Evolutionary conservation across 2,113 vertebrate species (phyloP).

Genomic region (Phalacrocorax pelagicus): DNA sequence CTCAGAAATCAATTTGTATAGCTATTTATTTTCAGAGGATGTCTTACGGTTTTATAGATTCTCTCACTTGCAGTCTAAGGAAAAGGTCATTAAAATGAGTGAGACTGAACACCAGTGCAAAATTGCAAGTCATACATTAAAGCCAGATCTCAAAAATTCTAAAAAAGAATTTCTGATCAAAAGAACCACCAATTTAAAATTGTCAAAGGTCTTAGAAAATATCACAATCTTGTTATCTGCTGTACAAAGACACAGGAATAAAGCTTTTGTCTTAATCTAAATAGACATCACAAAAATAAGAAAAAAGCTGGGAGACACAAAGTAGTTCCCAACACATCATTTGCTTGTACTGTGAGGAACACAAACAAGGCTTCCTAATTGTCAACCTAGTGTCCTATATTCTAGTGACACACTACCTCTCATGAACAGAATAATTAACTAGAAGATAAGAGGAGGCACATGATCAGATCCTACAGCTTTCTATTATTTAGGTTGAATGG

Average conservation of each 20-base stretch:
- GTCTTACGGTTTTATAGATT: background rate
- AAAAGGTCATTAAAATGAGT: background rate
- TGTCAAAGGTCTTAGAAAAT: background rate
- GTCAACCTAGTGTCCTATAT: constrained; percentile 28
- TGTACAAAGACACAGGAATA: background rate
- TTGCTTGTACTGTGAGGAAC: background rate
- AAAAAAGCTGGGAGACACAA: background rate
- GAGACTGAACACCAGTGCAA: background rate
- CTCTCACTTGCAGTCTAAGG: background rate
- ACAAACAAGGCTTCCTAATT: background rate
- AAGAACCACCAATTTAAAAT: background rate
- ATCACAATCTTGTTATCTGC: background rate
- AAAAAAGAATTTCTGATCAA: background rate
- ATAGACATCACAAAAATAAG: background rate
- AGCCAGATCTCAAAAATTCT: background rate
- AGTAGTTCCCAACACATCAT: background rate
- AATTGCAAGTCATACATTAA: background rate
- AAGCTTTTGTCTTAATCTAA: background rate
- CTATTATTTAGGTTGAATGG: constrained; percentile 58
- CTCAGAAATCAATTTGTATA: background rate
- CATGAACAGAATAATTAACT: constrained; percentile 22
- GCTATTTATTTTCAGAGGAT: background rate
- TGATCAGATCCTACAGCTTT: constrained; percentile 49
- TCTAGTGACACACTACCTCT: constrained; percentile 49
- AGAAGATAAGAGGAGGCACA: background rate